Evolutionary conservation across 64 coral and sea anemone genomes (phyloP), one percentile per base, ranked within the genome.

Genomic region (Pocillopora verrucosa): DNA sequence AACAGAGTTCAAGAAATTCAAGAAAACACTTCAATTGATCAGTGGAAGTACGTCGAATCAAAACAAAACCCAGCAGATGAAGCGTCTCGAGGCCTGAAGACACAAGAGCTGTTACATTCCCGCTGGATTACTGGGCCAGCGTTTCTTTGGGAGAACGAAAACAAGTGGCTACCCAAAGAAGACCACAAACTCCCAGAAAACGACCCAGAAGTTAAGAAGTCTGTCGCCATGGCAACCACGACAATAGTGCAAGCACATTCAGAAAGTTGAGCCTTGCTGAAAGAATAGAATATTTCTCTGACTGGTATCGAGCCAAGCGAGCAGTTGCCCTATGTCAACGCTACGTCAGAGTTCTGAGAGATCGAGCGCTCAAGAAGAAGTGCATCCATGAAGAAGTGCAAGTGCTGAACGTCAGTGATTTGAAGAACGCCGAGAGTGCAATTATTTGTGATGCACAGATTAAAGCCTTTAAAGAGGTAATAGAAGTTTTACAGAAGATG

Each of bases 251-350:
- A n/a, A n/a, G 51, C n/a, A 34, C 58, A 13, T 1, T 20, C n/a
- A 38, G 57, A 77, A 41, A 77, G 15, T 72, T 36, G 10, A 36
- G 51, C 57, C 36, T 88, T 56, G 60, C 14, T 20, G 13, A 89
- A 9, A 64, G 76, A 37, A 17, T 89, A 61, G 12, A 51, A 34
- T 20, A 26, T 19, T 88, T 91, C 61, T 91, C 72, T 34, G 56
- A 56, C 14, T 91, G 90, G 90, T 62, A 78, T 34, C 84, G 51
- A 61, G 58, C 75, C 26, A 91, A 85, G 65, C 59, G 59, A 62
- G 89, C 58, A 58, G 67, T 85, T 30, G 72, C 89, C 10, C 37
- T 51, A 13, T 91, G 80, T 74, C 24, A 77, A 20, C 65, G 82
- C 26, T 67, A 70, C 36, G 65, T 79, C 14, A 65, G n/a, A 56